These are phyloP conservation scores for Pandemis cinnamomeana DNA, from an alignment of 2,888 invertebrate species.

Conservation along the genomic window DNA sequence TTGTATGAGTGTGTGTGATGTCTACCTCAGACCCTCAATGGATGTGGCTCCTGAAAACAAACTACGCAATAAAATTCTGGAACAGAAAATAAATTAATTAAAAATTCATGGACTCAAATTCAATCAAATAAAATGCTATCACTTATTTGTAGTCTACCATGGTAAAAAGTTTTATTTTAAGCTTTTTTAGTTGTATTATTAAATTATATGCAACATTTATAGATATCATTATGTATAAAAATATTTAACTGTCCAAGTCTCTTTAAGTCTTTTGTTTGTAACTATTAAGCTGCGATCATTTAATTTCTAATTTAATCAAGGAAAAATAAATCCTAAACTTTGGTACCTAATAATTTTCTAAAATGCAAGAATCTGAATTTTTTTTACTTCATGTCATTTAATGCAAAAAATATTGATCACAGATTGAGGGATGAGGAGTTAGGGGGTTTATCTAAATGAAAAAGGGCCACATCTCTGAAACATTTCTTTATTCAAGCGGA, in stretches of 20 bases:
- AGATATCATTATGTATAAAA: neutral
- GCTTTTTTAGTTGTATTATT: neutral
- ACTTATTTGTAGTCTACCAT: neutral
- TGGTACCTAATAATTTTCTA: neutral
- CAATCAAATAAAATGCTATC: neutral
- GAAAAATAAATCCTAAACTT: neutral
- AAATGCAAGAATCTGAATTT: neutral
- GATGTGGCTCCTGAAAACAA: constrained; percentile 63
- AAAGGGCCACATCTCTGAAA: constrained; percentile 72
- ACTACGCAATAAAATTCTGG: constrained; percentile 53
- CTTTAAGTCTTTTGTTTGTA: neutral
- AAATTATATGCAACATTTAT: neutral
- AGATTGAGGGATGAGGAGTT: constrained; percentile 46
- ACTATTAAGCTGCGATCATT: neutral
- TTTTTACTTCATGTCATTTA: neutral
- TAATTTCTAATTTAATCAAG: neutral
- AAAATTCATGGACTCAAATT: constrained; percentile 23
- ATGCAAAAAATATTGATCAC: constrained; percentile 1
- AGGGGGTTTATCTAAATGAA: constrained; percentile 46
- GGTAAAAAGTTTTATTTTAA: neutral
- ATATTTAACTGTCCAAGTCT: neutral
- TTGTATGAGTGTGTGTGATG: constrained; percentile 41
- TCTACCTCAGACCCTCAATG: constrained; percentile 59
- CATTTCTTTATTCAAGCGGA: constrained; percentile 75
- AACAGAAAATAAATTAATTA: constrained; percentile 49